Percentiles rank a stretch among this genome's conserved stretches.
These are phyloP conservation scores for Chelonia mydas DNA, from an alignment of 2,797 vertebrate genomes.

Conservation along the genomic window DNA sequence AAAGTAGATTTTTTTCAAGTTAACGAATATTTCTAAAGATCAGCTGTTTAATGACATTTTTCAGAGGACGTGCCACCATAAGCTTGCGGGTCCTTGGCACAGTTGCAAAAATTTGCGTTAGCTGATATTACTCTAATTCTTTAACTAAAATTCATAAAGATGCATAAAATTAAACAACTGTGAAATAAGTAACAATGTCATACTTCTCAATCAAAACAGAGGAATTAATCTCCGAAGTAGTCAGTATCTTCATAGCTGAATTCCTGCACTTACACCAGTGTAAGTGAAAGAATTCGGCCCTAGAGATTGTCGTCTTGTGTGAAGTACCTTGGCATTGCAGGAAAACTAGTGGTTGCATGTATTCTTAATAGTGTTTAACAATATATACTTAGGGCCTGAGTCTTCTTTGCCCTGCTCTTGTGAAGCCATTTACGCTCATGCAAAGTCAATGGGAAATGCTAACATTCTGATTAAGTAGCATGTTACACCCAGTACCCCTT, in stretches of 20 bases:
- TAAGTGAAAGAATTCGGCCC: background rate
- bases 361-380: background rate
- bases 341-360: background rate
- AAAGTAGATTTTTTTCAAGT: background rate
- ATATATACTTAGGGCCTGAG: accelerated
- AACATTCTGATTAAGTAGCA: accelerated
- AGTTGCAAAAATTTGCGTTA: background rate
- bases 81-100: background rate
- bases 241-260: background rate
- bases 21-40: background rate
- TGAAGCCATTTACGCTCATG: background rate
- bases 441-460: background rate
- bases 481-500: background rate
- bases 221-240: background rate
- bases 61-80: background rate
- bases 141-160: background rate
- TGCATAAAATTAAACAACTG: background rate
- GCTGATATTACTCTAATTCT: background rate
- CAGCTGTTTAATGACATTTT: background rate
- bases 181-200: background rate
- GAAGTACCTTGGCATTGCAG: background rate
- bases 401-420: background rate
- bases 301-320: background rate
- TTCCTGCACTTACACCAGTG: background rate
- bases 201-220: background rate